These are phyloP conservation scores for Galaxea fascicularis DNA, from an alignment of 92 coral and sea anemone species.

Conservation along the genomic window DNA sequence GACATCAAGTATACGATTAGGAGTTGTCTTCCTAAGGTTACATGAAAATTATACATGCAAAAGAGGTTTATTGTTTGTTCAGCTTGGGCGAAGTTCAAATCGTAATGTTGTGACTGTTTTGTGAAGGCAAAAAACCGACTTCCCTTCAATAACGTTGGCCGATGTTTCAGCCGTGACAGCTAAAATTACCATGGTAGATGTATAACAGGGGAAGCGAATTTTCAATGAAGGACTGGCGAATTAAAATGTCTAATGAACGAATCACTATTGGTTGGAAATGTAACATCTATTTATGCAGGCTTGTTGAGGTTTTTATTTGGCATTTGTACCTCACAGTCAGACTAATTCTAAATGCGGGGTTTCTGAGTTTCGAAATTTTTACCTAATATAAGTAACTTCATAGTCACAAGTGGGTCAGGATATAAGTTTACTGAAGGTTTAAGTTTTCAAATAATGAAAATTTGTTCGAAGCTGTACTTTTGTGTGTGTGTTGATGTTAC, in stretches of 20 bases:
- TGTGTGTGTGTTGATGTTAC: background rate
- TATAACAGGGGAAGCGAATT: conserved; percentile 7
- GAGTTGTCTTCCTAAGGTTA: conserved; percentile 32
- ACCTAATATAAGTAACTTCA: background rate
- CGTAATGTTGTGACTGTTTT: background rate
- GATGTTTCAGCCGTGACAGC: conserved; percentile 20
- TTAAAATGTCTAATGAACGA: background rate
- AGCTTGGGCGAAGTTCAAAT: conserved; percentile 37
- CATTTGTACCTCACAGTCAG: background rate
- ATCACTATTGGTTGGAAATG: background rate
- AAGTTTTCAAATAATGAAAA: background rate
- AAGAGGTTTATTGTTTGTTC: conserved; percentile 31
- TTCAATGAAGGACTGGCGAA: background rate
- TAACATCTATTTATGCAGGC: conserved; percentile 9
- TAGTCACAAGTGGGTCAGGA: background rate
- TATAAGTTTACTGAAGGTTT: background rate
- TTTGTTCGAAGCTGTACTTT: too few relatives aligned
- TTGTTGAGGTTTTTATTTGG: background rate
- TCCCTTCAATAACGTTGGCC: background rate
- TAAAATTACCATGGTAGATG: background rate
- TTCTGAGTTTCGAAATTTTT: background rate
- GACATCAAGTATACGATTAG: conserved; percentile 40
- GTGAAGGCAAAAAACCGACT: conserved; percentile 5
- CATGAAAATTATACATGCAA: conserved; percentile 39
- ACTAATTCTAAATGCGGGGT: background rate